Conservation (phyloP, 2,113 vertebrate species). For the Gracilinanus agilis region DNA sequence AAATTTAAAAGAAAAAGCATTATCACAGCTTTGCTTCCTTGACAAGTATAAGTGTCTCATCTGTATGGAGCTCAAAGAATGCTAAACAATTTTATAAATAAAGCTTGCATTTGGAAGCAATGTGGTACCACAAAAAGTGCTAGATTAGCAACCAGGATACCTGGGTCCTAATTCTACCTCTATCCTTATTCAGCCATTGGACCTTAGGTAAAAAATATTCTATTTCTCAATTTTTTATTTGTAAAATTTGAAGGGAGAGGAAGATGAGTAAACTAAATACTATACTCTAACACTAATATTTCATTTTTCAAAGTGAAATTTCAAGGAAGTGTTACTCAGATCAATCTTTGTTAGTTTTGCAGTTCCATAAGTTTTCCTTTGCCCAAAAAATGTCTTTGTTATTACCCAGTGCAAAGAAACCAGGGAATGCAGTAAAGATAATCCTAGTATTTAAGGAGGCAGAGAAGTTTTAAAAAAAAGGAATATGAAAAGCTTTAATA, state of each 20-base stretch:
- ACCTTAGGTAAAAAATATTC: background rate
- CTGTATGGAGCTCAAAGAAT: slow-evolving; percentile 25
- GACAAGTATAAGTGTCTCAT: background rate
- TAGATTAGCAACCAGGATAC: background rate
- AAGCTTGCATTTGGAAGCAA: background rate
- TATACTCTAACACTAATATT: slow-evolving; percentile 30
- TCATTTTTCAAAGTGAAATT: slow-evolving; percentile 48
- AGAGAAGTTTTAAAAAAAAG: slow-evolving; percentile 30
- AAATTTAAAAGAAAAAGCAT: slow-evolving; percentile 25
- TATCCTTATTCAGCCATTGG: background rate
- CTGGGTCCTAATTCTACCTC: slow-evolving; percentile 13
- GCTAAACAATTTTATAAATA: slow-evolving; percentile 48
- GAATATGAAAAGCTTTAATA: slow-evolving; percentile 27
- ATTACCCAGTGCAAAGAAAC: background rate
- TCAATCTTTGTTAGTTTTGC: slow-evolving; percentile 50
- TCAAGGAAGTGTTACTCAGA: slow-evolving; percentile 21
- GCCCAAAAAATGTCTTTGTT: background rate
- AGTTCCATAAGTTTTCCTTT: background rate
- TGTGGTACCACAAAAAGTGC: background rate
- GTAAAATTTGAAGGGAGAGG: slow-evolving; percentile 1
- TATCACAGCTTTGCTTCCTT: slow-evolving; percentile 46
- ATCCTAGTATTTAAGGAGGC: slow-evolving; percentile 9
- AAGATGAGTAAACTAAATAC: background rate
- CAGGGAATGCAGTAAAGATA: slow-evolving; percentile 5
- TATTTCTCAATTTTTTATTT: background rate